Evolutionary conservation across 1,140 invertebrate species (phyloP).

Genomic region (Polyergus mexicanus): DNA sequence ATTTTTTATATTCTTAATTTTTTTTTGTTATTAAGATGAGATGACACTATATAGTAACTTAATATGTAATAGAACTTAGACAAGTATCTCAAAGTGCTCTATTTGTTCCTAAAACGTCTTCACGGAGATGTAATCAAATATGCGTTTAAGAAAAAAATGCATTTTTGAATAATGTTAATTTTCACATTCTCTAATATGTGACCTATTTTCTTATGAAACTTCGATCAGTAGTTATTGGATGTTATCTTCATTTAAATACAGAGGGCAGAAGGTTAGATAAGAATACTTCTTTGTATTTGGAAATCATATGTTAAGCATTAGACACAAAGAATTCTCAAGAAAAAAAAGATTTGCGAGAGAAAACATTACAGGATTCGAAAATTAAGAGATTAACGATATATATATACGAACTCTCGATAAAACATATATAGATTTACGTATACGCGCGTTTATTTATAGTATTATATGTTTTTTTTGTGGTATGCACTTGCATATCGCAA

Average conservation of each 20-base stretch:
- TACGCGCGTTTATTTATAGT: neutral
- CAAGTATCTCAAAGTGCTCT: neutral
- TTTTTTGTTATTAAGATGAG: neutral
- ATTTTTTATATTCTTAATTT: neutral
- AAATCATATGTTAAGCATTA: conserved; percentile 27
- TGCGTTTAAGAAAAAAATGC: neutral
- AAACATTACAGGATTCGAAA: neutral
- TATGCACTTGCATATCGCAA: too few species aligned
- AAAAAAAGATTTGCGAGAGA: conserved; percentile 26
- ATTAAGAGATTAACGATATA: neutral
- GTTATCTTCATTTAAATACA: conserved; percentile 74
- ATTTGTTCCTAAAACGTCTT: neutral
- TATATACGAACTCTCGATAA: neutral
- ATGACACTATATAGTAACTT: too few species aligned
- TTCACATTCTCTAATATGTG: conserved; percentile 55
- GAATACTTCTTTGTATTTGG: conserved; percentile 68
- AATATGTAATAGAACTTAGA: neutral
- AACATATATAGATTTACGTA: neutral
- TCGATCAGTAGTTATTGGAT: conserved; percentile 67
- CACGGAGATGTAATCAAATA: neutral
- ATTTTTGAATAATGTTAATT: conserved; percentile 19
- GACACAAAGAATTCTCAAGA: conserved; percentile 37
- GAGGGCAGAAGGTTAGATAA: conserved; percentile 76
- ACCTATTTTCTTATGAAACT: conserved; percentile 73
- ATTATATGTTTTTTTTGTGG: too few species aligned